Evolutionary conservation across 2,797 vertebrate genomes (phyloP).

Genomic region (Rachycentron canadum): DNA sequence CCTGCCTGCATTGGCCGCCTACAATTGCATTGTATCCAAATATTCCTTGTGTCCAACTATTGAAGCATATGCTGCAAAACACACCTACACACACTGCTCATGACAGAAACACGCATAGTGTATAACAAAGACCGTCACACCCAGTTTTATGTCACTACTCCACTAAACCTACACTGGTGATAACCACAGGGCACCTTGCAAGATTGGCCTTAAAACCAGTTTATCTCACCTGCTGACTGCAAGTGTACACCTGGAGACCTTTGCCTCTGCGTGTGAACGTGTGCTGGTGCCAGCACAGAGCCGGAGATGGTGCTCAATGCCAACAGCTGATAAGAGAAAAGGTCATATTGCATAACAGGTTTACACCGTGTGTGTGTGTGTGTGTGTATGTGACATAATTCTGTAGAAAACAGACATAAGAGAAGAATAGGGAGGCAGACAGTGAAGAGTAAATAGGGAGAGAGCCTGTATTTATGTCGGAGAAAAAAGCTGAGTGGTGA

Average conservation of each 20-base stretch:
- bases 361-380: slow-evolving; percentile 34
- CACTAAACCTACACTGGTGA: slow-evolving; percentile 33
- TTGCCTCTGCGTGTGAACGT: slow-evolving; percentile 40
- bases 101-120: background rate
- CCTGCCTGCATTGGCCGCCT: slow-evolving; percentile 21
- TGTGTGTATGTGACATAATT: slow-evolving; percentile 65
- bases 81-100: slow-evolving; percentile 41
- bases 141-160: slow-evolving; percentile 54
- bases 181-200: slow-evolving; percentile 1
- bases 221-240: slow-evolving; percentile 59
- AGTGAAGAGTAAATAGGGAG: slow-evolving; percentile 25
- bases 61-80: slow-evolving; percentile 47
- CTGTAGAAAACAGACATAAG: slow-evolving; percentile 34
- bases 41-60: slow-evolving; percentile 34
- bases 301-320: slow-evolving; percentile 60
- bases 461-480: slow-evolving; percentile 26
- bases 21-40: slow-evolving; percentile 35
- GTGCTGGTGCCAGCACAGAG: slow-evolving; percentile 43
- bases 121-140: slow-evolving; percentile 62
- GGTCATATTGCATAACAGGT: slow-evolving; percentile 80
- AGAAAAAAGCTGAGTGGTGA: slow-evolving; percentile 37
- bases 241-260: slow-evolving; percentile 64
- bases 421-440: slow-evolving; percentile 15
- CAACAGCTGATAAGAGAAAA: slow-evolving; percentile 81
- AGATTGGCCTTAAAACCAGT: slow-evolving; percentile 48